A percentile compares a stretch with the other conserved stretches of the same genome.
Conservation (phyloP, 1,140 invertebrate genomes). For the Papilio polytes region DNA sequence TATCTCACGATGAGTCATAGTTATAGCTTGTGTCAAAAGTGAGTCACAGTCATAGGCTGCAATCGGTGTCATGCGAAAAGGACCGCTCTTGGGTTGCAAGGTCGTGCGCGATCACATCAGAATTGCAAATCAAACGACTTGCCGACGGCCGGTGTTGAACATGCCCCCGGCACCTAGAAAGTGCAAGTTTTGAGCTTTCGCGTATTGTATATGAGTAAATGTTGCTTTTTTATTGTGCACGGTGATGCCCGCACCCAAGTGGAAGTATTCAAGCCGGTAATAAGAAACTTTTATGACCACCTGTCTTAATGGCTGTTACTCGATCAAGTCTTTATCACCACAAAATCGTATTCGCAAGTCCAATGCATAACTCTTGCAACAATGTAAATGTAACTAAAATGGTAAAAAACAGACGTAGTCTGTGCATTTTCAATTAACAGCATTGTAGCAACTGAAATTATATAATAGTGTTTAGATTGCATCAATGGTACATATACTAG, state of each 20-base stretch:
- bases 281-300: not conserved
- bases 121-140: conserved; percentile 33
- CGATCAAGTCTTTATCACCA: not conserved
- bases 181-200: conserved; percentile 21
- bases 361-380: not conserved
- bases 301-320: not conserved
- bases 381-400: not conserved
- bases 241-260: not conserved
- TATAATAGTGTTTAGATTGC: conserved; percentile 18
- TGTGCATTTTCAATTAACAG: conserved; percentile 7
- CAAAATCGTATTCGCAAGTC: not conserved
- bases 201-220: conserved; percentile 1
- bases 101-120: conserved; percentile 19
- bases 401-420: not conserved
- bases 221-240: not conserved
- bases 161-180: conserved; percentile 12
- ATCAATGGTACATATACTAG: not conserved
- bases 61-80: conserved; percentile 27
- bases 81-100: conserved; percentile 16
- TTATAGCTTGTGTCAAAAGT: conserved; percentile 23
- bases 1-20: conserved; percentile 9
- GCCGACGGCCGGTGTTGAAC: conserved; percentile 6
- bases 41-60: conserved; percentile 19
- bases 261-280: not conserved
- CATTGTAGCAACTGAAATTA: conserved; percentile 11